These are phyloP conservation scores for Masnerella sp. DNA, from an alignment of 2,888 invertebrate genomes.

Conservation along the genomic window DNA sequence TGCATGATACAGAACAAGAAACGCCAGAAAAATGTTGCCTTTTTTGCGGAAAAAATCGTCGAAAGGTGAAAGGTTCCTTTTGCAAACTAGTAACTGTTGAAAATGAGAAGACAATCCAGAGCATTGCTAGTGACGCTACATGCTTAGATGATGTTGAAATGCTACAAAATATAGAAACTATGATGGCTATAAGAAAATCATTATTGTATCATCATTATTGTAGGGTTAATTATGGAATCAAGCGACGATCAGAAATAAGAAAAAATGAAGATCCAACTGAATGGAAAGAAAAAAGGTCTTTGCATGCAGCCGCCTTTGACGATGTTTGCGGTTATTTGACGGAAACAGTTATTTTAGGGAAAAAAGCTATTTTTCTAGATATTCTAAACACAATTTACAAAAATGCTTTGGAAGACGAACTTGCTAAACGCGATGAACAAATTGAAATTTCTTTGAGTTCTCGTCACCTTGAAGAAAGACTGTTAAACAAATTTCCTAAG, in stretches of 20 bases:
- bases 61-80: not conserved
- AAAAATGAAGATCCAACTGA: too few species aligned
- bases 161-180: not conserved
- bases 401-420: not conserved
- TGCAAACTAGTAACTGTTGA: not conserved
- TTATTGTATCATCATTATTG: not conserved
- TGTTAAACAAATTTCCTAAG: not conserved
- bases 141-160: not conserved
- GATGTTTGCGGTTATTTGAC: not conserved
- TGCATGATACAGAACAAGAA: not conserved
- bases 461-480: conserved; percentile 21
- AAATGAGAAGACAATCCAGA: not conserved
- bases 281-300: conserved; percentile 2
- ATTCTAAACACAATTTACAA: conserved; percentile 3
- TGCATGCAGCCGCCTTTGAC: not conserved
- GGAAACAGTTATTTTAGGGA: not conserved
- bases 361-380: conserved; percentile 9
- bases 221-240: too few species aligned
- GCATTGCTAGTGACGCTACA: not conserved
- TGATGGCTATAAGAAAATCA: not conserved
- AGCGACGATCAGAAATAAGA: too few species aligned
- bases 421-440: not conserved
- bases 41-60: conserved; percentile 1
- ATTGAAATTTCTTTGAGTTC: not conserved
- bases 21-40: not conserved